Evolutionary conservation across 1,140 invertebrate species (phyloP), one percentile per base, ranked within the genome.

Genomic region (fruit fly (Drosophila melanogaster)): DNA sequence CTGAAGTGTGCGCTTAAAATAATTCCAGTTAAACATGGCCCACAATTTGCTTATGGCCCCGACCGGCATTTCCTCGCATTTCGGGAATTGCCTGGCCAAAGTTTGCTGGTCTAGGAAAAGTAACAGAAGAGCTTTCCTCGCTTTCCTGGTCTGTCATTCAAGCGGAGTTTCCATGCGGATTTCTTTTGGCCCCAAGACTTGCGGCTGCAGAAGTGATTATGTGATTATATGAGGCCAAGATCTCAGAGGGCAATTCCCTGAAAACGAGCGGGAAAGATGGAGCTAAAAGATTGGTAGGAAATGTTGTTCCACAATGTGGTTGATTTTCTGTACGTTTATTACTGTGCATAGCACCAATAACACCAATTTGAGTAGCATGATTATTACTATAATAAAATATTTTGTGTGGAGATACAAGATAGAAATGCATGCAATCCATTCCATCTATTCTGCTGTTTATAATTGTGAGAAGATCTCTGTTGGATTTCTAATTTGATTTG

Each of bases 11-110:
- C 67, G 72, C 81, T 81, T 86, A 85, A 85, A 85, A 86, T 81
- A 86, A 85, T 86, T 78, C 69, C 73, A 66, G 81, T 86, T 86
- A 85, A 85, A 80, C 74, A 85, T 74, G 73, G 73, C 81, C 77
- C 81, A 85, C 73, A 80, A 81, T 80, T 80, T 80, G 77, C 77
- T 80, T 76, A 76, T 57, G 53, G 66, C 71, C 41, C 53, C 35
- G 46, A 51, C 70, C 26, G 58, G 69, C 14, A 53, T 46, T 24
- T 15, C 51, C 33, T 35, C 44, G 57, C 22, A 74, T 69, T 71
- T 71, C 47, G 76, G 80, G 76, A 72, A 84, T 79, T 84, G 74
- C 76, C 51, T 57, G 81, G 65, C 71, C 81, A 60, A 83, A 65
- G 65, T 77, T 77, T 50, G 44, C 51, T 57, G 49, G 58, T 60